Percentiles rank a stretch among this genome's conserved stretches.
These are phyloP conservation scores for Danaus chrysippus DNA, from an alignment of 2,888 invertebrate genomes.

Conservation along the genomic window DNA sequence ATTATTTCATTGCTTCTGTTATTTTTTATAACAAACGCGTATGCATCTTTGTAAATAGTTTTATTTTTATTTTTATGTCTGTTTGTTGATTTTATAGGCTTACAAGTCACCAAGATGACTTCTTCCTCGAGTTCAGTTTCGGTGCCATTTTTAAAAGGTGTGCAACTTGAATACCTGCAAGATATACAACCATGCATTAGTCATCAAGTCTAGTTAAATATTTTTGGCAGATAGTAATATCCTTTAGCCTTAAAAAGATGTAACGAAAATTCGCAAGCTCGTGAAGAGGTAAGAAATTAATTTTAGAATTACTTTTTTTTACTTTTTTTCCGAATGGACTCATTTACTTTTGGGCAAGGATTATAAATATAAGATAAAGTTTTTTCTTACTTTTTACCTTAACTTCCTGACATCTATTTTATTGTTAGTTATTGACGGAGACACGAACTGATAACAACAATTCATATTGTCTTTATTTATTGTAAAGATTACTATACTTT, in stretches of 20 bases:
- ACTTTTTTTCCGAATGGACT: no score
- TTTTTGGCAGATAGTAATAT: no score
- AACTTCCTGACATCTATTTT: conserved; percentile 39
- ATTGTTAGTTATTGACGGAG: conserved; percentile 34
- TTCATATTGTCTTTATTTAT: conserved; percentile 32
- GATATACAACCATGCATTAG: background rate
- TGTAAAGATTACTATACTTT: conserved; percentile 39
- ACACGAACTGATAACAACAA: conserved; percentile 51
- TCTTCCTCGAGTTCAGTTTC: conserved; percentile 40
- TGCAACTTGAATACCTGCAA: conserved; percentile 47
- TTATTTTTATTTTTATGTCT: conserved; percentile 12
- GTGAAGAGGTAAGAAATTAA: no score
- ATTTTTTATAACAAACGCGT: conserved; percentile 44
- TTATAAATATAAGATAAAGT: conserved; percentile 16
- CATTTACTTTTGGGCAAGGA: background rate
- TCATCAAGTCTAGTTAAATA: no score
- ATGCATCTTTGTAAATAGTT: conserved; percentile 47
- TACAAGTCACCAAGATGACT: conserved; percentile 47
- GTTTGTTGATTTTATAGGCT: conserved; percentile 16
- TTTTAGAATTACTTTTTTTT: no score
- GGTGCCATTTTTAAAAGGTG: conserved; percentile 41
- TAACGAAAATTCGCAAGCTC: no score
- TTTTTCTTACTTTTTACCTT: conserved; percentile 35
- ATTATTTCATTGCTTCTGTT: background rate
- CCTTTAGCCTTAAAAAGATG: no score